Percentiles rank a stretch among this genome's conserved stretches.
Conservation (phyloP, 2,888 invertebrate species). For the Itoplectis maculator region DNA sequence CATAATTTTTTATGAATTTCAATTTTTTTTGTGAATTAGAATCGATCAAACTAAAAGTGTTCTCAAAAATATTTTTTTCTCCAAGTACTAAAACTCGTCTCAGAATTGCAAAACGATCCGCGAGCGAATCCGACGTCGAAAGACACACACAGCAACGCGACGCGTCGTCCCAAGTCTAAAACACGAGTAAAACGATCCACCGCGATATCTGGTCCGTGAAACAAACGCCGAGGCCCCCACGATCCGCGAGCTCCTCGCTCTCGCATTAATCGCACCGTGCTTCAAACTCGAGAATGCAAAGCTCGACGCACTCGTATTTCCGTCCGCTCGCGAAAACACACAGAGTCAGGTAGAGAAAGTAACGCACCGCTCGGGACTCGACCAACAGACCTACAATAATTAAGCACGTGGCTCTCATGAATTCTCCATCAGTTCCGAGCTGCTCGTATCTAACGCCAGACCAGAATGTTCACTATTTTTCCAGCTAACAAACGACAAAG, state of each 20-base stretch:
- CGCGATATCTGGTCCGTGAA: conserved; percentile 59
- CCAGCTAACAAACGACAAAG: not conserved
- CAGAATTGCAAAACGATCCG: not conserved
- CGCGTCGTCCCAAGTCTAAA: conserved; percentile 21
- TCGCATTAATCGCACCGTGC: conserved; percentile 47
- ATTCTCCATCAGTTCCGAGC: not conserved
- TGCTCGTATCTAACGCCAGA: not conserved
- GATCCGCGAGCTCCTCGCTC: conserved; percentile 12
- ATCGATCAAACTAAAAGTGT: too few relatives aligned
- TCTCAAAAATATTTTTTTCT: too few relatives aligned
- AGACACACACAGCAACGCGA: not conserved
- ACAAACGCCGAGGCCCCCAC: conserved; percentile 8
- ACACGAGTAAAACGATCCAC: conserved; percentile 48
- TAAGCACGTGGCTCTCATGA: not conserved
- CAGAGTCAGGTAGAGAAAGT: conserved; percentile 24
- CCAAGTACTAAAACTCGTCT: too few relatives aligned
- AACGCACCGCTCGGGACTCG: not conserved
- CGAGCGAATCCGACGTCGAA: conserved; percentile 2
- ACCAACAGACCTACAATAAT: not conserved
- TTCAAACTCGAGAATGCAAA: conserved; percentile 50
- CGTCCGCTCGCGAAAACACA: conserved; percentile 29
- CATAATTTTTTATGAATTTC: too few relatives aligned
- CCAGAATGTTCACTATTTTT: not conserved
- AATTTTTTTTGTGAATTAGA: too few relatives aligned
- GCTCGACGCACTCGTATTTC: conserved; percentile 44